Base-by-base conservation (phyloP, 2,113 vertebrate species). In the Grantiella picta region DNA sequence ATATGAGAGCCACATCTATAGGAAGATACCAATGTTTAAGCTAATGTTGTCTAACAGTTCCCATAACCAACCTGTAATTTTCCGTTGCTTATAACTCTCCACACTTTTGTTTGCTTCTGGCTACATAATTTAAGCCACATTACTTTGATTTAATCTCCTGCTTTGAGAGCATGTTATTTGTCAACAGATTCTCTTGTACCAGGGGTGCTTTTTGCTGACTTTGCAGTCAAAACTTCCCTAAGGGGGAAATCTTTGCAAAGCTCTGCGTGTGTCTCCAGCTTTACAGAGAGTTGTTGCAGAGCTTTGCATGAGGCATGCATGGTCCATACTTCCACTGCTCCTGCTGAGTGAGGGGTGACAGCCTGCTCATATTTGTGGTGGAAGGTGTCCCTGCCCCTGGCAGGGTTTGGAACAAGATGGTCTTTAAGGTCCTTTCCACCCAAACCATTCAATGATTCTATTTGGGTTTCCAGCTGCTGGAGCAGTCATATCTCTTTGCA, bases 271-370 rank as follows among this genome's bases (percentile, higher is more conserved):
- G 22, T 11, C 9, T 35, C 21, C 35, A 31, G 33, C 4, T n/a
- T 9, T 35, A 14, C 64, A 86, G 66, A 42, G 49, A n/a, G 21
- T 1, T 21, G 24, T 10, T 63, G 33, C 35, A 61, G 73, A 90
- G 50, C 53, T 92, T 45, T 52, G 10, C 8, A 3, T 11, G 57
- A 14, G 23, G 3, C 1, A 1, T 28, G 15, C 28, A 11, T 0
- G 0, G 61, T 40, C n/a, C 5, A 1, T 22, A 5, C 12, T 28
- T 24, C 19, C 61, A 35, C 17, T 2, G 3, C 24, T 80, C 53
- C 68, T n/a, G 0, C 40, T 29, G 15, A 49, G 15, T 29, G 15
- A 49, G 15, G 19, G 10, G 2, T 13, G 9, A 11, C 60, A 64
- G 6, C 50, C 52, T 63, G 29, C 15, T 23, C 10, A 1, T 17